phyloP scores from a whole-genome alignment of 2,888 invertebrate species.

The Andricus curvator region DNA sequence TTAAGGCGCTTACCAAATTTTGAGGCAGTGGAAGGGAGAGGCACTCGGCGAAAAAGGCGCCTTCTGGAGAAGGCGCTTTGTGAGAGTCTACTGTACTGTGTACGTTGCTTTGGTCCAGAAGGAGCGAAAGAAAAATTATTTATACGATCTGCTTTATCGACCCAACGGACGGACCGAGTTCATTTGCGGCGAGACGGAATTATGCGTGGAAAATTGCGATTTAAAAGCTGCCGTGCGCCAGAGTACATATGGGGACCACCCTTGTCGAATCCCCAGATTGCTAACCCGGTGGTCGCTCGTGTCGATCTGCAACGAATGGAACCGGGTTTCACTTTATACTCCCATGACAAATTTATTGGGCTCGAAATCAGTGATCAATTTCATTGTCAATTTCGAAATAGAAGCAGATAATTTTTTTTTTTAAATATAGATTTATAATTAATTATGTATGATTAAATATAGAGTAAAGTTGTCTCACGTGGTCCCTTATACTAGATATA shows the following conservation, averaged over 20 bases:
- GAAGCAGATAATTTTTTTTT: not conserved
- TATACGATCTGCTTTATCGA: slow-evolving; percentile 40
- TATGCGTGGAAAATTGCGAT: slow-evolving; percentile 49
- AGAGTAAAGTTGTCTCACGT: too few species aligned
- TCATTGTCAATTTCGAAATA: slow-evolving; percentile 3
- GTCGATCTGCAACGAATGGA: slow-evolving; percentile 20
- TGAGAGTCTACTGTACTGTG: too few species aligned
- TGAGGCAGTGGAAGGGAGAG: too few species aligned
- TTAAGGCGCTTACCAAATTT: too few species aligned
- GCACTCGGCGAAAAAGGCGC: too few species aligned
- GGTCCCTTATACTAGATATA: too few species aligned
- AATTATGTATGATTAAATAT: too few species aligned
- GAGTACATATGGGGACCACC: slow-evolving; percentile 51
- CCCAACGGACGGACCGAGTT: slow-evolving; percentile 42
- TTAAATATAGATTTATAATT: too few species aligned
- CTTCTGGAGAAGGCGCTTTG: too few species aligned
- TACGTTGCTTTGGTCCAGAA: not conserved
- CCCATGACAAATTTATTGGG: slow-evolving; percentile 39
- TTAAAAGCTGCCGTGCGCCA: slow-evolving; percentile 42
- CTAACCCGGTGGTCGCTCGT: slow-evolving; percentile 39
- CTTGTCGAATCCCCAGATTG: slow-evolving; percentile 41
- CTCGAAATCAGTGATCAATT: slow-evolving; percentile 11
- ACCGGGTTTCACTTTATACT: slow-evolving; percentile 35
- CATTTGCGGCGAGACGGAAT: slow-evolving; percentile 46
- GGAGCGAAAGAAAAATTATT: slow-evolving; percentile 3